Evolutionary conservation across 2,113 vertebrate genomes (phyloP).

Genomic region (Nothobranchius kuhntae): DNA sequence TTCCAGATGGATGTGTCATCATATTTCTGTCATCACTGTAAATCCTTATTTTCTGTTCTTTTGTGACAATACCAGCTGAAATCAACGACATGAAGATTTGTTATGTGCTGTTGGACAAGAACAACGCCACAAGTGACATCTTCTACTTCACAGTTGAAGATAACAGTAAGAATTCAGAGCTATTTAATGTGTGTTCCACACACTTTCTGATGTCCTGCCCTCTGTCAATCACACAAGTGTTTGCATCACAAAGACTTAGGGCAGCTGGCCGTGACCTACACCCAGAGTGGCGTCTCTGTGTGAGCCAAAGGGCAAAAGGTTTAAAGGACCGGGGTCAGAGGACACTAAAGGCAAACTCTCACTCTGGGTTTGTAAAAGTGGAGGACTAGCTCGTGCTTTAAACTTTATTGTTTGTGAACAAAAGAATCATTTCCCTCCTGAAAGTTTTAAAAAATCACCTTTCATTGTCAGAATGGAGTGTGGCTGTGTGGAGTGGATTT

Average conservation of each 20-base stretch:
- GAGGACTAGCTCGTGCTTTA: conserved; percentile 37
- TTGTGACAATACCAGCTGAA: conserved; percentile 75
- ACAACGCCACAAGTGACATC: conserved; percentile 83
- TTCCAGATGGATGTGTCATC: conserved; percentile 11
- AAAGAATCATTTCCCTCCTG: conserved; percentile 35
- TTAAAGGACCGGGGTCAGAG: conserved; percentile 62
- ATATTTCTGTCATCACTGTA: conserved; percentile 16
- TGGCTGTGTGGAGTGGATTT: conserved; percentile 33
- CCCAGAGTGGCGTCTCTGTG: conserved; percentile 36
- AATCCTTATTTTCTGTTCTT: conserved; percentile 17
- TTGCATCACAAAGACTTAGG: conserved; percentile 72
- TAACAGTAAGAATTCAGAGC: conserved; percentile 76
- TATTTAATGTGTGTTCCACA: neutral
- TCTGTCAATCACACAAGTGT: conserved; percentile 54
- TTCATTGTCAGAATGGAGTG: conserved; percentile 46
- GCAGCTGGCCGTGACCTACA: conserved; percentile 71
- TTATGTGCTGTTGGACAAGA: conserved; percentile 81
- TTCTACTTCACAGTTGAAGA: conserved; percentile 89
- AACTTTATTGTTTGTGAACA: conserved; percentile 61
- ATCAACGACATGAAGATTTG: conserved; percentile 86
- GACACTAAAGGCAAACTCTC: conserved; percentile 38
- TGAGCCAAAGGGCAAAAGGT: conserved; percentile 34
- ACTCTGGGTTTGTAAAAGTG: conserved; percentile 48
- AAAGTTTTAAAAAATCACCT: conserved; percentile 31
- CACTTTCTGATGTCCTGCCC: neutral